Evolutionary conservation across 2,888 invertebrate genomes (phyloP).

Genomic region (Nezara viridula): DNA sequence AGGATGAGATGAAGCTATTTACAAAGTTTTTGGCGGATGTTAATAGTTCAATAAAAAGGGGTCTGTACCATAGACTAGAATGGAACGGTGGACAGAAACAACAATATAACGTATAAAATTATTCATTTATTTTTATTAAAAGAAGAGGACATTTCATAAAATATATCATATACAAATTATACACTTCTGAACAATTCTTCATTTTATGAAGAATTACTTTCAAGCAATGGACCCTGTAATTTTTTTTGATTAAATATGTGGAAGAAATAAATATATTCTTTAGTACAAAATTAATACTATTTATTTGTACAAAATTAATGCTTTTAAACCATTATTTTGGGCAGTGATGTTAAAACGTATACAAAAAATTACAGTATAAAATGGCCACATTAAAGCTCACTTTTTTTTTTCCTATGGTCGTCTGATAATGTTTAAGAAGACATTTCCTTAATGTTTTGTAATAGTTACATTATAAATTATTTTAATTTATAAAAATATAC

Average conservation of each 20-base stretch:
- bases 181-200: not conserved
- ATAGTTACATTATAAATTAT: not conserved
- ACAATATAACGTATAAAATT: not conserved
- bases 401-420: not conserved
- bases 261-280: not conserved
- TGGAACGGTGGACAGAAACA: too few species aligned
- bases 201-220: not conserved
- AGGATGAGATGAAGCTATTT: too few species aligned
- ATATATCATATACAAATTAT: not conserved
- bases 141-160: not conserved
- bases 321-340: not conserved
- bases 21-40: too few species aligned
- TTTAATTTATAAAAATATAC: not conserved
- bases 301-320: not conserved
- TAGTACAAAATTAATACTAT: not conserved
- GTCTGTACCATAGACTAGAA: too few species aligned
- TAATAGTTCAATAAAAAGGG: too few species aligned
- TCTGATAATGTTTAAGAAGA: not conserved
- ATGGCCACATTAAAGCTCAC: not conserved
- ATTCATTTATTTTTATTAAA: constrained; percentile 1
- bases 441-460: not conserved
- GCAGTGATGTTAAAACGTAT: not conserved
- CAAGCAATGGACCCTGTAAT: not conserved
- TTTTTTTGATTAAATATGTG: not conserved
- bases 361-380: not conserved